Evolutionary conservation across 2,113 vertebrate species (phyloP).

Genomic region (Donacobius atricapilla): DNA sequence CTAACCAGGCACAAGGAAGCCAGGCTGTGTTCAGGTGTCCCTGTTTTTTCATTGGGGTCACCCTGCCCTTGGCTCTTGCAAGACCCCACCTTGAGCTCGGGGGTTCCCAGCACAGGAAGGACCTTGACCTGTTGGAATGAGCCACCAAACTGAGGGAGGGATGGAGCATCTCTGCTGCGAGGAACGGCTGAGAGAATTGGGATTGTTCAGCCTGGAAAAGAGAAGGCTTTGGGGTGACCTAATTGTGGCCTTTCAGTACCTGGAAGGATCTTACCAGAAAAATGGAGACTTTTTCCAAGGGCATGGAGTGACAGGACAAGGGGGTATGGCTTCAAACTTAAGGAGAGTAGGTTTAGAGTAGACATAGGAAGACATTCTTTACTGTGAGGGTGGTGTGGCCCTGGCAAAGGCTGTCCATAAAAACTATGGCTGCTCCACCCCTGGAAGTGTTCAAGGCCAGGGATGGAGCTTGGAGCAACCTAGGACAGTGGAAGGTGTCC

Average conservation of each 20-base stretch:
- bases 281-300: neutral
- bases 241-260: neutral
- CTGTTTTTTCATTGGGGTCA: too few species aligned
- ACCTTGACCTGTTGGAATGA: neutral
- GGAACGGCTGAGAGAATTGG: neutral
- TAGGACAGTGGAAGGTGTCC: neutral
- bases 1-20: neutral
- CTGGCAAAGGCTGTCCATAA: neutral
- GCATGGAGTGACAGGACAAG: neutral
- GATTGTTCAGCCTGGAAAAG: neutral
- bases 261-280: neutral
- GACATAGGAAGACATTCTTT: neutral
- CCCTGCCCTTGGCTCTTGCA: neutral
- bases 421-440: neutral
- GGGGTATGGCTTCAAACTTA: neutral
- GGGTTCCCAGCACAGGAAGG: neutral
- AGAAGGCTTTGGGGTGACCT: neutral
- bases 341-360: neutral
- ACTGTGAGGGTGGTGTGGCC: neutral
- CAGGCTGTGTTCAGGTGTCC: neutral
- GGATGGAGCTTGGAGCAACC: neutral
- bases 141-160: neutral
- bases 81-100: fast-evolving
- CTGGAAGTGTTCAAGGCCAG: neutral
- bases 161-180: neutral